Evolutionary conservation across 2,797 vertebrate genomes (phyloP), one percentile per base, ranked within the genome.

Genomic region (Pseudopleuronectes americanus): DNA sequence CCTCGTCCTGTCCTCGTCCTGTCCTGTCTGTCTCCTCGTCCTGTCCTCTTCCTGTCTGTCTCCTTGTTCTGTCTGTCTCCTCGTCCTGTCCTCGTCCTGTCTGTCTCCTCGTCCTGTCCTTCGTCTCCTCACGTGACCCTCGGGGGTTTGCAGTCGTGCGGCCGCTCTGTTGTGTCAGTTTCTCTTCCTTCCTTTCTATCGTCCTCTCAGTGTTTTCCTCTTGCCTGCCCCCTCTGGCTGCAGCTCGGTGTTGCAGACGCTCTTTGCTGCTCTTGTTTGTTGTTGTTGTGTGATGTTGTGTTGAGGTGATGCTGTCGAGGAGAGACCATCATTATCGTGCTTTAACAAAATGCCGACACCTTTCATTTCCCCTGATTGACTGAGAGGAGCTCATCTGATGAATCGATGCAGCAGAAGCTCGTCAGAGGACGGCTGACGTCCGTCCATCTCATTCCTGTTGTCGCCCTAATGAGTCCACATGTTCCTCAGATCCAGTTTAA

Each of bases 381-480:
- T 36, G 69, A 49, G 47, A 2, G 6, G 16, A 48, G 43, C 45
- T 71, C 22, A 60, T 71, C 21, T 33, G 45, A 26, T 57, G 22
- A 68, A 71, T 71, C 75, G 28, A 23, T 36, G 6, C 7, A 24
- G 63, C 76, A 57, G 64, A 16, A 71, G 71, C 71, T 64, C 45
- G 36, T 54, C 38, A 57, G 76, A 41, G 51, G 22, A 74, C 57
- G 55, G 26, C 36, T 47, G 61, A 72, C 38, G 31, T 66, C 48
- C 43, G 5, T 63, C 48, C 43, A 4, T 63, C 53, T 62, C 1
- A 26, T 56, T 79, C 47, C 54, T 65, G 41, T 59, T 66, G 57
- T 73, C 63, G 60, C 51, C 41, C 43, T 88, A 86, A 87, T 86
- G 82, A 87, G 74, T 84, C 48, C 58, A 84, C 51, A 26, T 22